A percentile compares a stretch with the other conserved stretches of the same genome.
phyloP scores from a whole-genome alignment of 2,797 vertebrate species.

The Tragopan temminckii region DNA sequence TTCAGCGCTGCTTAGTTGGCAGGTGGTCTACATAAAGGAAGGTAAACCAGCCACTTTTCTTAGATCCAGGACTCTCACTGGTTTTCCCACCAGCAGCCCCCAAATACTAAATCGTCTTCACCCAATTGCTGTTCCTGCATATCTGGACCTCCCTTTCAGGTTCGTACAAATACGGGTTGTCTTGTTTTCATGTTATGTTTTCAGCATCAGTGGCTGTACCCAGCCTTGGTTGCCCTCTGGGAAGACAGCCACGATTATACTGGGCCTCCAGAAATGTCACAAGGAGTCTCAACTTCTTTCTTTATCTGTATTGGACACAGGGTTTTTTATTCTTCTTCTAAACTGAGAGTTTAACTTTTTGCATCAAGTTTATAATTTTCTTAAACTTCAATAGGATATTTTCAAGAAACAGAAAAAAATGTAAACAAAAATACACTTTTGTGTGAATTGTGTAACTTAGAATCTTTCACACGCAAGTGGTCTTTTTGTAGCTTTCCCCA shows the following conservation, averaged over 20 bases:
- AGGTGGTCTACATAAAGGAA: not conserved
- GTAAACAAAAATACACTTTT: not conserved
- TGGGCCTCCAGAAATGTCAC: not conserved
- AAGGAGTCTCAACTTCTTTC: not conserved
- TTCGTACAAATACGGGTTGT: not conserved
- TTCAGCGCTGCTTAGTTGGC: not conserved
- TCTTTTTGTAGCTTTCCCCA: not conserved
- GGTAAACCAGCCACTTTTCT: not conserved
- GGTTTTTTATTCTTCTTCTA: not conserved
- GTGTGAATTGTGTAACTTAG: not conserved
- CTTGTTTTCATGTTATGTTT: accelerated
- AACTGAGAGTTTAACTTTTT: not conserved
- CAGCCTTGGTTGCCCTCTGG: not conserved
- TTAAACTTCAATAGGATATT: not conserved
- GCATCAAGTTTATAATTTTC: not conserved
- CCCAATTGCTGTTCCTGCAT: not conserved
- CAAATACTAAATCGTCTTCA: not conserved
- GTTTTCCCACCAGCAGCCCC: not conserved
- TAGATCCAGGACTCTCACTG: not conserved
- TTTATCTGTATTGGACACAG: not conserved
- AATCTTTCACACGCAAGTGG: not conserved
- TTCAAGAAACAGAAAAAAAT: not conserved
- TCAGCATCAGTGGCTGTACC: not conserved
- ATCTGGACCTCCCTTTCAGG: not conserved
- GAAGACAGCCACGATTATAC: not conserved